Base-by-base conservation (phyloP, 2,888 invertebrate species). In the Megalurothrips usitatus region DNA sequence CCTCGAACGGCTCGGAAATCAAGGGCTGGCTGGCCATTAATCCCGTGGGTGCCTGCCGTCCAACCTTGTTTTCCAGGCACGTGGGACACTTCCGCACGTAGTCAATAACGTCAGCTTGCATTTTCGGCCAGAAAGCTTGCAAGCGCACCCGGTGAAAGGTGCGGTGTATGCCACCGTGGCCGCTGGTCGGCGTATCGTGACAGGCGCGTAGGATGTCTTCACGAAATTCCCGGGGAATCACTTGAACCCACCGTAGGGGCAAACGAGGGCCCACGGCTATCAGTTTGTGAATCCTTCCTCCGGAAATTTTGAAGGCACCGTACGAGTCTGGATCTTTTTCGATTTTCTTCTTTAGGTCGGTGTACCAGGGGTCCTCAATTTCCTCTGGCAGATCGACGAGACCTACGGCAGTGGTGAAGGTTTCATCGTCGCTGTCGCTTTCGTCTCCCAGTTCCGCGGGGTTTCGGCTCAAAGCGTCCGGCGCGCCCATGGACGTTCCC, bases 401-500 rank as follows among this genome's bases (percentile, higher is more conserved):
- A 63, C 9, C 63, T 2, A 8, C 63, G 9, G 17, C 63, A 52
- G 52, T n/a, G 49, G 14, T 14, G 49, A 49, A 49, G 49, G 9
- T 14, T 49, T 49, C 49, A 49, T 49, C 14, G 10, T 14, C 49
- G 14, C n/a, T n/a, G n/a, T n/a, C n/a, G n/a, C n/a, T n/a, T n/a
- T n/a, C n/a, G n/a, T n/a, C n/a, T n/a, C n/a, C n/a, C n/a, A n/a
- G n/a, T n/a, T n/a, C n/a, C n/a, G 49, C 14, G 19, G 63, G 63
- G n/a, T 63, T 49, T 0, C 82, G 49, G 48, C 82, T 81, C 14
- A 83, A 79, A 2, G 80, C 80, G 79, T 84, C 84, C 0, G 83
- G 83, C 63, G 83, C 83, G 8, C 80, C 63, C 58, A 82, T 79
- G 12, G 26, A 11, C 17, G 68, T 58, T 1, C 83, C 84, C 11